Evolutionary conservation across 1,140 invertebrate species (phyloP).

Genomic region (Nephotettix cincticeps): DNA sequence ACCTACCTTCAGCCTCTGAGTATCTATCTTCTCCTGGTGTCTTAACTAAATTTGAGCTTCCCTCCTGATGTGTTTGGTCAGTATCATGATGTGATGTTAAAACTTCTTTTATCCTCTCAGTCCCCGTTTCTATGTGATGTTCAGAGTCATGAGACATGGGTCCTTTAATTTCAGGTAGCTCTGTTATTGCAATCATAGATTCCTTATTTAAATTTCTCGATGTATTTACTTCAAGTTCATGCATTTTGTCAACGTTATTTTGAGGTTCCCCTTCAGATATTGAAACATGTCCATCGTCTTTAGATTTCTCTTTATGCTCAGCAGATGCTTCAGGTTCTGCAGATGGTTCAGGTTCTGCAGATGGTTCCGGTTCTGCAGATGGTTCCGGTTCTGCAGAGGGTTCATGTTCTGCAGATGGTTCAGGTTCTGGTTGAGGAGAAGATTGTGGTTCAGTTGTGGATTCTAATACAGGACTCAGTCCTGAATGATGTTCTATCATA

Average conservation of each 20-base stretch:
- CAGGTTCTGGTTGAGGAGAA: slow-evolving; percentile 30
- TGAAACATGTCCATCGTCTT: slow-evolving; percentile 19
- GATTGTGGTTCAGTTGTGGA: slow-evolving; percentile 29
- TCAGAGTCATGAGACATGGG: slow-evolving; percentile 24
- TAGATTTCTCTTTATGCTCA: slow-evolving; percentile 27
- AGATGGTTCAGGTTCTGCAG: slow-evolving; percentile 37
- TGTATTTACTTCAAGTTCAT: slow-evolving; percentile 36
- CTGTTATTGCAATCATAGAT: slow-evolving; percentile 16
- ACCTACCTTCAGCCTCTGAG: not conserved
- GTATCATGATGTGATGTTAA: slow-evolving; percentile 15
- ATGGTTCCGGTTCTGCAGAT: slow-evolving; percentile 38
- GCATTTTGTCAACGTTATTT: slow-evolving; percentile 39
- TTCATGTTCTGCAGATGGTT: slow-evolving; percentile 33
- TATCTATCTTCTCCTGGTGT: slow-evolving; percentile 5
- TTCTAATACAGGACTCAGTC: slow-evolving; percentile 36
- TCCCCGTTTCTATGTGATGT: slow-evolving; percentile 14
- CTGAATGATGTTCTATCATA: slow-evolving; percentile 34
- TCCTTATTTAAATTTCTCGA: slow-evolving; percentile 42
- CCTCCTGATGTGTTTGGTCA: not conserved
- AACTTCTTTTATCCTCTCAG: slow-evolving; percentile 23
- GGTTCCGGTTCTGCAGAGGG: slow-evolving; percentile 28
- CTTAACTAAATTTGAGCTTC: not conserved
- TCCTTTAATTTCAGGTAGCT: slow-evolving; percentile 10
- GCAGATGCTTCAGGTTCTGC: slow-evolving; percentile 34
- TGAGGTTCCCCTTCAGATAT: slow-evolving; percentile 42